Conservation (phyloP, 1,140 invertebrate species). For the Drosophila burlai region DNA sequence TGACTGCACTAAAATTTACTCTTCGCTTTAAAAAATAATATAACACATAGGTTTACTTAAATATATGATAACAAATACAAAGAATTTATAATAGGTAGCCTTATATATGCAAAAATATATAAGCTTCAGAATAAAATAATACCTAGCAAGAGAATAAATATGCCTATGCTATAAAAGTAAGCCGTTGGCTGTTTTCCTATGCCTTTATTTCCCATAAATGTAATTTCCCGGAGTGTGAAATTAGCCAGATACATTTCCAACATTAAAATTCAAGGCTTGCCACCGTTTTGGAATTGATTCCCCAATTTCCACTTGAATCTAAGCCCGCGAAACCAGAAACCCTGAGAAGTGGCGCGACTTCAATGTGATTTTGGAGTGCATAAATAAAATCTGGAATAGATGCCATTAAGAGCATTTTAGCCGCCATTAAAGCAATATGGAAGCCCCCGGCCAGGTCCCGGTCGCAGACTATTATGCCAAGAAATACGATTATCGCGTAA, state of each 20-base stretch:
- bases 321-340: neutral
- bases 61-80: neutral
- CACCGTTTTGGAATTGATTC: conserved; percentile 13
- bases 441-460: conserved; percentile 16
- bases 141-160: neutral
- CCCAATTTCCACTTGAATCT: conserved; percentile 12
- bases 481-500: conserved; percentile 80
- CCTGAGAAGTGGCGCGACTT: neutral
- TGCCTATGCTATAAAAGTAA: neutral
- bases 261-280: conserved; percentile 2
- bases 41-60: neutral
- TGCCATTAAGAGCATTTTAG: conserved; percentile 77
- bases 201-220: conserved; percentile 1
- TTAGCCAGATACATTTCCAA: neutral
- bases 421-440: conserved; percentile 82
- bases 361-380: conserved; percentile 78
- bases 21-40: too few species aligned
- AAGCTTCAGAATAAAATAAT: neutral
- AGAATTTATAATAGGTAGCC: too few species aligned
- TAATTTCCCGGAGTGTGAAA: neutral
- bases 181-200: neutral
- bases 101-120: too few species aligned
- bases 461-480: conserved; percentile 45
- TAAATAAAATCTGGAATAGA: conserved; percentile 83
- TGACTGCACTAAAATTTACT: neutral